Conservation (phyloP, 2,888 invertebrate species). For the Pterobdella sp. region DNA sequence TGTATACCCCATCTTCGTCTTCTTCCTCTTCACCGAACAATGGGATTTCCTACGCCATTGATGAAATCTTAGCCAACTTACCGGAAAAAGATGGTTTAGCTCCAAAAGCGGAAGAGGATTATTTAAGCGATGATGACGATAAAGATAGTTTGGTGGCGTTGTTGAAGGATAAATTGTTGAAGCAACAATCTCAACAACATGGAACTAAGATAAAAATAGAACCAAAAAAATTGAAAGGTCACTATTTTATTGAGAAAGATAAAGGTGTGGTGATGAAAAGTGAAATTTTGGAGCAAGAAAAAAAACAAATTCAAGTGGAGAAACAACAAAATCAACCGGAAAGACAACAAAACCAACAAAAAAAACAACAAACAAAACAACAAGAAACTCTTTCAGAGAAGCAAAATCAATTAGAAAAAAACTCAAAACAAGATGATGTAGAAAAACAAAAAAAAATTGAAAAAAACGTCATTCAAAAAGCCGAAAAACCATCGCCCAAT, state of each 20-base stretch:
- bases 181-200: background rate
- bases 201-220: background rate
- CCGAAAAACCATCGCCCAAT: background rate
- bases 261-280: background rate
- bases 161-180: constrained; percentile 13
- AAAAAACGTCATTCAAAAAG: background rate
- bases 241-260: too few relatives aligned
- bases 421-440: background rate
- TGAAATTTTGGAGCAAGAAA: background rate
- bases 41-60: constrained; percentile 23
- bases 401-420: background rate
- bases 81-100: constrained; percentile 18
- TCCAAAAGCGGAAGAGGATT: constrained; percentile 23
- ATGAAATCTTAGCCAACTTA: constrained; percentile 20
- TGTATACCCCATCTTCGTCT: too few relatives aligned
- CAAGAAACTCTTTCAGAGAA: background rate
- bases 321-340: constrained; percentile 17
- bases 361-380: background rate
- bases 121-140: constrained; percentile 20
- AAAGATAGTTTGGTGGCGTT: constrained; percentile 8
- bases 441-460: background rate
- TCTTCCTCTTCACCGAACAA: too few relatives aligned
- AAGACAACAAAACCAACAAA: constrained; percentile 1
- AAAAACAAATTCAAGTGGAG: background rate
- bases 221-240: too few relatives aligned